Base-by-base conservation (phyloP, 2,888 invertebrate genomes). In the Myathropa florea region DNA sequence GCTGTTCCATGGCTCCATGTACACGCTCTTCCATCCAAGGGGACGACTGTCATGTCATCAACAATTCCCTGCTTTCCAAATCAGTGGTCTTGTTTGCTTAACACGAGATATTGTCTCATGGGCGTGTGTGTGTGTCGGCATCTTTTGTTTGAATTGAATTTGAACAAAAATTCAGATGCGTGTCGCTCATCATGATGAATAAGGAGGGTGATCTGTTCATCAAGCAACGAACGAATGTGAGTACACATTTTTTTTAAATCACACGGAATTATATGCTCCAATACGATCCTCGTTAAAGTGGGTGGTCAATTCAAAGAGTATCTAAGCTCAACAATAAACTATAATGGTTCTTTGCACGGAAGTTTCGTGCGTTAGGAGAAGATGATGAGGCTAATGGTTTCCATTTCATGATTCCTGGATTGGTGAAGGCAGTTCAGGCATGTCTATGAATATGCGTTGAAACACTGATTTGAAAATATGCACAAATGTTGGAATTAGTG, bases 181-280 rank as follows among this genome's bases (percentile, higher is more conserved):
- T 79, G 79, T 46, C 65, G 63, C 65, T 72, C 55, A n/a, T 80
- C 65, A 67, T 61, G 46, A 60, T 67, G 60, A 65, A 61, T 46
- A 64, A 24, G n/a, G 23, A 26, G 61, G 14, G 26, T 18, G 7
- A 28, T 71, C 53, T 21, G 24, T n/a, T 24, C 59, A 46, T 60
- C 24, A 53, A 60, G 26, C 55, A 67, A 26, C 30, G 67, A 73
- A 73, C 55, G 60, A 65, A 67, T 60, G 67, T 80, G 80, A 80
- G 67, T 61, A 36, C 4, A 60, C 80, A 73, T 2, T 73, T 80
- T 73, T 30, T n/a, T 24, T 6, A n/a, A n/a, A 39, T 39, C 39
- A 14, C 39, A 1, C 21, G 10, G 21, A 63, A 57, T n/a, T 21
- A 59, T 36, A 26, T 57, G 21, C 21, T 23, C 36, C 57, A 39